A percentile compares a stretch with the other conserved stretches of the same genome.
Evolutionary conservation across 2,888 invertebrate genomes (phyloP).

Genomic region (Zhuqinia jingwanae): DNA sequence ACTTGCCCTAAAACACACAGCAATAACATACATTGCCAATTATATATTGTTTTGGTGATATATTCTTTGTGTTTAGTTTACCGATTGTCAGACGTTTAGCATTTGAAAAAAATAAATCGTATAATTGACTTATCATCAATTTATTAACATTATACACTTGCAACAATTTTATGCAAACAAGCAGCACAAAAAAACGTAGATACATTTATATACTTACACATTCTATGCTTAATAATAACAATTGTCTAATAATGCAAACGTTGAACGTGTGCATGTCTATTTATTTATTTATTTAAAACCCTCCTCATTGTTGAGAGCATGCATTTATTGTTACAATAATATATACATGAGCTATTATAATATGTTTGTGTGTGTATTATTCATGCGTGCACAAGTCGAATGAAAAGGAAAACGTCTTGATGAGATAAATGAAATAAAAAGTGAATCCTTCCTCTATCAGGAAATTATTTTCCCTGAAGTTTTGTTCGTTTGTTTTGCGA

Average conservation of each 20-base stretch:
- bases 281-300: too few relatives aligned
- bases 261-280: not conserved
- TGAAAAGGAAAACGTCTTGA: slow-evolving; percentile 16
- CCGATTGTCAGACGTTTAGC: slow-evolving; percentile 45
- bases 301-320: too few relatives aligned
- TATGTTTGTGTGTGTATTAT: not conserved
- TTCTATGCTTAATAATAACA: slow-evolving; percentile 15
- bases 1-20: too few relatives aligned
- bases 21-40: not conserved
- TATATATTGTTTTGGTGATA: not conserved
- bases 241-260: not conserved
- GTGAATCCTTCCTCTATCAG: slow-evolving; percentile 58
- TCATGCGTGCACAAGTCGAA: not conserved
- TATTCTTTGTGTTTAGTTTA: slow-evolving; percentile 54
- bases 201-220: not conserved
- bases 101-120: not conserved
- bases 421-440: slow-evolving; percentile 54
- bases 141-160: not conserved
- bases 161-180: slow-evolving; percentile 16
- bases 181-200: slow-evolving; percentile 13
- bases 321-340: too few relatives aligned
- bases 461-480: slow-evolving; percentile 66
- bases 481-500: slow-evolving; percentile 18
- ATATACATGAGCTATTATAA: too few relatives aligned
- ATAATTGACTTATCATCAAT: slow-evolving; percentile 62